Evolutionary conservation across 2,888 invertebrate genomes (phyloP).

Genomic region (Synergus umbraculus): DNA sequence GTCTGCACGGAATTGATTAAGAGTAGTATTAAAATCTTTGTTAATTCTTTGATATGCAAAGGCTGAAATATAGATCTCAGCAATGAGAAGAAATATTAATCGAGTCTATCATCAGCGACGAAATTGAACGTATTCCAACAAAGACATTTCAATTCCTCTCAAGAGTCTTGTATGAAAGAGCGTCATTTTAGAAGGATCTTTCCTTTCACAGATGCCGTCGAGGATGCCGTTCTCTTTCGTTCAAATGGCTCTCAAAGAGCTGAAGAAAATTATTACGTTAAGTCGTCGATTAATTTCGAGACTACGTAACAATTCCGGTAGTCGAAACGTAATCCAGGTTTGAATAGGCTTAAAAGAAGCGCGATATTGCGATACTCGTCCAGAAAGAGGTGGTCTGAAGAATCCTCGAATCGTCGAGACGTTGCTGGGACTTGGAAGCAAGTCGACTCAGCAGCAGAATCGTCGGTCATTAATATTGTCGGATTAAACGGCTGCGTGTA

Average conservation of each 20-base stretch:
- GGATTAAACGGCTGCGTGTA: constrained; percentile 74
- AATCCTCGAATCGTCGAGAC: constrained; percentile 64
- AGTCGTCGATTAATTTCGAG: constrained; percentile 74
- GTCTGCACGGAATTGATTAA: neutral
- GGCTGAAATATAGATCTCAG: neutral
- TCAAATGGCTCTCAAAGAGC: constrained; percentile 4
- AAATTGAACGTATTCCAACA: constrained; percentile 13
- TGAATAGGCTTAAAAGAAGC: constrained; percentile 69
- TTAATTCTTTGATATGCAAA: neutral
- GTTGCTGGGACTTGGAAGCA: constrained; percentile 52
- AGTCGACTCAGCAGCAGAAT: constrained; percentile 63
- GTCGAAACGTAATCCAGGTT: constrained; percentile 67
- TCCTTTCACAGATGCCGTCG: constrained; percentile 1
- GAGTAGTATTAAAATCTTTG: neutral
- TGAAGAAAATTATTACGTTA: constrained; percentile 72
- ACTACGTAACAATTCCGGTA: constrained; percentile 67
- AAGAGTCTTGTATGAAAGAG: neutral
- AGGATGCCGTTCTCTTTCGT: neutral
- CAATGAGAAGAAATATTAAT: neutral
- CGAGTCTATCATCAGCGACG: constrained; percentile 4
- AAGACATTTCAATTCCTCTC: constrained; percentile 30
- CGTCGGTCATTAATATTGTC: constrained; percentile 76
- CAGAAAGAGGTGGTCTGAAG: constrained; percentile 54
- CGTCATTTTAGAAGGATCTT: constrained; percentile 6
- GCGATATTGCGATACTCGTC: constrained; percentile 49